Conservation (phyloP, 23 tunicate genomes). For the Trididemnum clinides region DNA sequence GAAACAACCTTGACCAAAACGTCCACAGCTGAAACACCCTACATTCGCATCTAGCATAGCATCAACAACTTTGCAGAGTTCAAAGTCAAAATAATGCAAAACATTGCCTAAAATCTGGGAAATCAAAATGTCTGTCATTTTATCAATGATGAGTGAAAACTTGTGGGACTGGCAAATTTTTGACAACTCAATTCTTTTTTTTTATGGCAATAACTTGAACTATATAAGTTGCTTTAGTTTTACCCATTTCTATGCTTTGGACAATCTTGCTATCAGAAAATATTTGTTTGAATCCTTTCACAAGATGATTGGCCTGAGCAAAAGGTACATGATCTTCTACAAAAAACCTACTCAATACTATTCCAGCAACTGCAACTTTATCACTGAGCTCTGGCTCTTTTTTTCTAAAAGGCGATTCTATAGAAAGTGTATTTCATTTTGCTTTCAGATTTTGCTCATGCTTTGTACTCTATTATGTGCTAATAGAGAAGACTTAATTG, state of each 20-base stretch:
- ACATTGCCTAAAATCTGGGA: neutral
- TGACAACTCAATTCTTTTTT: neutral
- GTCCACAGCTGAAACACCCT: too few species aligned
- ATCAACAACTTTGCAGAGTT: neutral
- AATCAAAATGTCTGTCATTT: neutral
- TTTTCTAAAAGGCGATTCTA: neutral
- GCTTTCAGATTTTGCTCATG: neutral
- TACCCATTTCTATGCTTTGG: neutral
- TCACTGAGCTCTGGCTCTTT: neutral
- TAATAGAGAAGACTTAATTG: neutral
- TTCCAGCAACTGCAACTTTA: neutral
- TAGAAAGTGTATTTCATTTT: neutral
- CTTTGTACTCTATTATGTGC: neutral
- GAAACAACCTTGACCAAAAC: too few species aligned
- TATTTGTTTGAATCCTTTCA: neutral
- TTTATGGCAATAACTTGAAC: neutral
- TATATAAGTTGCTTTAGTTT: neutral
- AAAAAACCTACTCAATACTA: neutral
- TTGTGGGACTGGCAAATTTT: neutral
- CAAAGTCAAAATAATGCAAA: neutral
- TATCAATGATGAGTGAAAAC: neutral
- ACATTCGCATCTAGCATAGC: neutral
- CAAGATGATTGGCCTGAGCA: neutral
- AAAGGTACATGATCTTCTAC: neutral
- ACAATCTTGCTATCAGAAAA: neutral